Base-by-base conservation (phyloP, 2,113 vertebrate species). In the Vimba vimba region DNA sequence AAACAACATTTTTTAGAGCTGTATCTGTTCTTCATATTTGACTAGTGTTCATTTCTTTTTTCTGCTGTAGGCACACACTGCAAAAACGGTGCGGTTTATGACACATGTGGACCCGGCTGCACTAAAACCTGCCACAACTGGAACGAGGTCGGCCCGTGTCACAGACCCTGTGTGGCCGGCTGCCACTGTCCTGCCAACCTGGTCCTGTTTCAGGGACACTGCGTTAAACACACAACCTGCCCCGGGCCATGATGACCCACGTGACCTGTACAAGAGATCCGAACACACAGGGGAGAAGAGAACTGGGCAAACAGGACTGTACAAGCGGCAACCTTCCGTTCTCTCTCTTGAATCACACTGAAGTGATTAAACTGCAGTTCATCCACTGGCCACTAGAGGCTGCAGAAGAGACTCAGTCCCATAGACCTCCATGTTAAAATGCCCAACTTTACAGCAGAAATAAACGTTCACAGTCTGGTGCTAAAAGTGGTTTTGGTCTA, bases 81-180 rank as follows among this genome's bases (percentile, higher is more conserved):
- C 87, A 97, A 97, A 91, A 97, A 99, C 0, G 96, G 97, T 0
- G 98, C 98, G 0, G 95, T 99, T 52, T 99, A 99, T 2, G 96
- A 98, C 79, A 99, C 97, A n/a, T 99, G 98, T 13, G 97, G 98
- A 0, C 98, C 97, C 0, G 97, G 97, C 86, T 99, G 98, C 86
- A 92, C 96, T 87, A 99, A 98, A 93, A 98, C 97, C 19, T 99
- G 98, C 68, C 96, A 97, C 92, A 99, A 98, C 95, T 99, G 98
- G 97, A 99, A 99, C 2, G 98, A 99, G 93, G 98, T 99, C 0
- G 95, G 97, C 0, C 97, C 96, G 0, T 99, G 98, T 91, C 93
- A 89, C 85, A 97, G 96, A 87, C 96, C 97, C 0, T 99, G 98
- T 0, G 3, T 99, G 30, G 98, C 98, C 0, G 98, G 98, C 7